Conservation (phyloP, 2,113 vertebrate species). For the Aptenodytes forsteri region DNA sequence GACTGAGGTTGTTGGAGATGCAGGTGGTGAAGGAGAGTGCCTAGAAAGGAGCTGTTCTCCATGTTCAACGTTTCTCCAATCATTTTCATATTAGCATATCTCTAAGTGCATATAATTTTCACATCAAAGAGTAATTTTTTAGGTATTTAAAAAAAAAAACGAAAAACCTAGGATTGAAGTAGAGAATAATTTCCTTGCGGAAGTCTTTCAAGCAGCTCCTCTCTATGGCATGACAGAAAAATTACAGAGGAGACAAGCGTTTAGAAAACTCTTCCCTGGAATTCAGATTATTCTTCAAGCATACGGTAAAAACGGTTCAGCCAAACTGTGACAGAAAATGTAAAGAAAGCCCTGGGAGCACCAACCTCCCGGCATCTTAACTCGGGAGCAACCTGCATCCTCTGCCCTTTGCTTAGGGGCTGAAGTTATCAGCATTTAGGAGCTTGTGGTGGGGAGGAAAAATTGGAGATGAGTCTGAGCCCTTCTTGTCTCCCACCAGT, state of each 20-base stretch:
- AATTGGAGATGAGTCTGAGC: not conserved
- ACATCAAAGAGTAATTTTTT: slow-evolving; percentile 76
- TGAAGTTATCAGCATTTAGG: not conserved
- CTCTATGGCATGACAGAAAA: slow-evolving; percentile 73
- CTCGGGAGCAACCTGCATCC: not conserved
- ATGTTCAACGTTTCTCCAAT: slow-evolving; percentile 47
- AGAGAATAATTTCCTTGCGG: slow-evolving; percentile 69
- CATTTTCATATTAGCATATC: slow-evolving; percentile 75
- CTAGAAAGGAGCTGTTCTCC: slow-evolving; percentile 33
- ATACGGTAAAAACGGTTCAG: not conserved
- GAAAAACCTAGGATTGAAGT: slow-evolving; percentile 48
- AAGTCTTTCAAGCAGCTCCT: slow-evolving; percentile 72
- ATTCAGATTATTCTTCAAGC: slow-evolving; percentile 62
- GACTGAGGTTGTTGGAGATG: not conserved
- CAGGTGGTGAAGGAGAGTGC: slow-evolving; percentile 29
- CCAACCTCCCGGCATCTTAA: not conserved
- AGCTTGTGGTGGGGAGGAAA: not conserved
- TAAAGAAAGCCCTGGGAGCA: not conserved
- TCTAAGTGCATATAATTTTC: slow-evolving; percentile 79
- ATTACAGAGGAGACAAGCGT: slow-evolving; percentile 71
- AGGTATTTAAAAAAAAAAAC: not conserved
- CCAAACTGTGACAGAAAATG: not conserved
- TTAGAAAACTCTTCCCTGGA: slow-evolving; percentile 54
- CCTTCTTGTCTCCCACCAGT: not conserved
- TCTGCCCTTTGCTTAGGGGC: not conserved